These are phyloP conservation scores for Neoascia interrupta DNA, from an alignment of 2,888 invertebrate species.

Conservation along the genomic window DNA sequence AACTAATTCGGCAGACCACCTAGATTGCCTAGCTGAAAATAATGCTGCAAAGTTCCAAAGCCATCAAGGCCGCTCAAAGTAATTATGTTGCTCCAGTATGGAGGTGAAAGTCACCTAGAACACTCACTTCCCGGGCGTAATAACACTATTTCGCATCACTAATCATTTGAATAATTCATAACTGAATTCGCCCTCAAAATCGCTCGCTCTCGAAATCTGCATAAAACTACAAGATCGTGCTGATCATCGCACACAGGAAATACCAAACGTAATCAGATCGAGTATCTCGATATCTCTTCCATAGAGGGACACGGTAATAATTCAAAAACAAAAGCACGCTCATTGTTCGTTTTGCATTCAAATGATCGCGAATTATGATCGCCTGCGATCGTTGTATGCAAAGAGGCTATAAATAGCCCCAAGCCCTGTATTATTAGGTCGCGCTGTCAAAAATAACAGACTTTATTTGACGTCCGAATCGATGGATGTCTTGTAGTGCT, in stretches of 20 bases:
- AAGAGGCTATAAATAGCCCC: conserved; percentile 64
- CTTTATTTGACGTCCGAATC: conserved; percentile 66
- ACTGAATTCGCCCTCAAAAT: conserved; percentile 52
- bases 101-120: too few relatives aligned
- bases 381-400: conserved; percentile 35
- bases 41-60: too few relatives aligned
- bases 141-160: conserved; percentile 44
- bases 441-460: conserved; percentile 66
- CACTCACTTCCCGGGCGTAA: conserved; percentile 18
- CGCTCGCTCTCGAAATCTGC: conserved; percentile 46
- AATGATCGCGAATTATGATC: conserved; percentile 64
- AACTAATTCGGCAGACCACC: too few relatives aligned
- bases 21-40: too few relatives aligned
- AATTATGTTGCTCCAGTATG: too few relatives aligned
- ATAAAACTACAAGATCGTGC: conserved; percentile 18
- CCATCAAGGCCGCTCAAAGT: too few relatives aligned
- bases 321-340: conserved; percentile 69
- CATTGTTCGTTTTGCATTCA: conserved; percentile 65
- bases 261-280: conserved; percentile 66
- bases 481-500: conserved; percentile 59
- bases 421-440: conserved; percentile 66
- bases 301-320: conserved; percentile 38
- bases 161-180: conserved; percentile 64
- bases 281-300: conserved; percentile 14
- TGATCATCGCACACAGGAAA: conserved; percentile 53